These are phyloP conservation scores for Clistopyga incitator DNA, from an alignment of 2,888 invertebrate genomes.

Conservation along the genomic window DNA sequence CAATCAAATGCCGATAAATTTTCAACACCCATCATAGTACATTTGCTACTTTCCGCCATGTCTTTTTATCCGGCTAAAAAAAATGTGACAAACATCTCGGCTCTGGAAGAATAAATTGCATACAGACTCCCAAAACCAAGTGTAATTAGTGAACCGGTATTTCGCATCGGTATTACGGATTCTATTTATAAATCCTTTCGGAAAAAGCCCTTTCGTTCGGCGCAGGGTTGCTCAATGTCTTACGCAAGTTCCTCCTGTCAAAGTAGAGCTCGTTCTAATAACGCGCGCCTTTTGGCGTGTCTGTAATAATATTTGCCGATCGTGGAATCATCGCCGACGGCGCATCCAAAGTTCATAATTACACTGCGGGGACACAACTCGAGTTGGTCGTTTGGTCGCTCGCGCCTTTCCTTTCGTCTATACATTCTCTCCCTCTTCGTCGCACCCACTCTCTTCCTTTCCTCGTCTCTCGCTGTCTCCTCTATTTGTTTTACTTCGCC, in stretches of 20 bases:
- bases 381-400: constrained; percentile 37
- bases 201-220: background rate
- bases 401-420: constrained; percentile 2
- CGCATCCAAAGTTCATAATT: constrained; percentile 40
- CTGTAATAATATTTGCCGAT: constrained; percentile 51
- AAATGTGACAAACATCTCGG: too few relatives aligned
- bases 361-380: constrained; percentile 8
- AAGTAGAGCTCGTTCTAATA: constrained; percentile 9
- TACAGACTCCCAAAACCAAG: background rate
- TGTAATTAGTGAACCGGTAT: background rate
- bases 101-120: background rate
- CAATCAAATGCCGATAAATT: constrained; percentile 9
- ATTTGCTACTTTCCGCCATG: too few relatives aligned
- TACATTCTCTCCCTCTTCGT: constrained; percentile 18
- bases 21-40: too few relatives aligned
- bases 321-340: constrained; percentile 15
- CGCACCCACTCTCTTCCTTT: constrained; percentile 16
- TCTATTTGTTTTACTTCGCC: constrained; percentile 68
- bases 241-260: constrained; percentile 33
- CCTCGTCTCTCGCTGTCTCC: constrained; percentile 45
- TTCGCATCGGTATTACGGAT: background rate
- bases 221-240: constrained; percentile 22
- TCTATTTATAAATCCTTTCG: background rate
- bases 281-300: constrained; percentile 26
- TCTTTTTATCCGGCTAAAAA: too few relatives aligned